These are phyloP conservation scores for Callosobruchus maculatus DNA, from an alignment of 2,888 invertebrate genomes.

Conservation along the genomic window DNA sequence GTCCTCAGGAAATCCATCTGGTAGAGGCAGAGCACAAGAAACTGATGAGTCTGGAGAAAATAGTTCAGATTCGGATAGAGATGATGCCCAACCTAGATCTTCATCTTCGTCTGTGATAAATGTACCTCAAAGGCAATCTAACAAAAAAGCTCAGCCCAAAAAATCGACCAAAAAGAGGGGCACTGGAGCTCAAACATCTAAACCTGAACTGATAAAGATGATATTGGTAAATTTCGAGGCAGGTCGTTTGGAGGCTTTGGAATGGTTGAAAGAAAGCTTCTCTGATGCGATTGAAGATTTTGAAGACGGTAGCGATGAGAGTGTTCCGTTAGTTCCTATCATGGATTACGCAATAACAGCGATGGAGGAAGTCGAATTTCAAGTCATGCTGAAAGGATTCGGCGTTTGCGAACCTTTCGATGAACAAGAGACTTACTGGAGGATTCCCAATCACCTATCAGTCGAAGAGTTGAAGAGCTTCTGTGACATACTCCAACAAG, in stretches of 20 bases:
- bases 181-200: neutral
- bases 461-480: slow-evolving; percentile 56
- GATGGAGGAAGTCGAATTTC: slow-evolving; percentile 70
- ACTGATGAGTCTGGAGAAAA: neutral
- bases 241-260: slow-evolving; percentile 54
- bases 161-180: neutral
- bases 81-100: no score
- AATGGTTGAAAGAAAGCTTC: slow-evolving; percentile 73
- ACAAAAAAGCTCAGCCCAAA: neutral
- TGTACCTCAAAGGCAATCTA: neutral
- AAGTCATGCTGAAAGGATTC: slow-evolving; percentile 63
- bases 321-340: slow-evolving; percentile 77
- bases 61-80: slow-evolving; percentile 3
- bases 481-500: slow-evolving; percentile 55
- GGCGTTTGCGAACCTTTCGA: slow-evolving; percentile 68
- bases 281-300: slow-evolving; percentile 72
- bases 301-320: slow-evolving; percentile 64
- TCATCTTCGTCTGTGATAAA: neutral
- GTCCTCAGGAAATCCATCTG: neutral
- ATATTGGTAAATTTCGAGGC: neutral
- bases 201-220: neutral
- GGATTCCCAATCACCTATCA: slow-evolving; percentile 68
- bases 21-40: neutral
- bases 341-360: slow-evolving; percentile 66
- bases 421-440: slow-evolving; percentile 83